These are phyloP conservation scores for Dermolepida albohirtum DNA, from an alignment of 2,888 invertebrate genomes.

Conservation along the genomic window DNA sequence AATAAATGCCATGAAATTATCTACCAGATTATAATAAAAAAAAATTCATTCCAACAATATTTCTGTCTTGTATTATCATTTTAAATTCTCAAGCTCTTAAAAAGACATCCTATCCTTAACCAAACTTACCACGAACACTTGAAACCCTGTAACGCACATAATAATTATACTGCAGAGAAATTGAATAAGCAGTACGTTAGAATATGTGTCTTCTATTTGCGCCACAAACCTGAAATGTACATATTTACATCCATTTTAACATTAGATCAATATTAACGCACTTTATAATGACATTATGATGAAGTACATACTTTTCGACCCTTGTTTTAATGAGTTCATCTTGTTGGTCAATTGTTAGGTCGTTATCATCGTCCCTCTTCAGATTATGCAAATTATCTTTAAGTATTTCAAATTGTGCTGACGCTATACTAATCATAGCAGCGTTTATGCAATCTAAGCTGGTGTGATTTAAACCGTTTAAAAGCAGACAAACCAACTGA, in stretches of 20 bases:
- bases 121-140: slow-evolving; percentile 49
- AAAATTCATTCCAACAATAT: too few relatives aligned
- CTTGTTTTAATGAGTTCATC: slow-evolving; percentile 41
- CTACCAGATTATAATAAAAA: too few relatives aligned
- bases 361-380: slow-evolving; percentile 35
- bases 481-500: slow-evolving; percentile 47
- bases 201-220: slow-evolving; percentile 49
- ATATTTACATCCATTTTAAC: not conserved
- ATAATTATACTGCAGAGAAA: slow-evolving; percentile 50
- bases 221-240: slow-evolving; percentile 47
- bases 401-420: slow-evolving; percentile 50
- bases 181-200: slow-evolving; percentile 50
- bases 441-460: slow-evolving; percentile 48
- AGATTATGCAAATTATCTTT: slow-evolving; percentile 49
- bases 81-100: too few relatives aligned
- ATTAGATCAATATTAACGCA: slow-evolving; percentile 25
- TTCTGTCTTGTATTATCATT: too few relatives aligned
- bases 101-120: too few relatives aligned
- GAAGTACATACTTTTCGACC: slow-evolving; percentile 44
- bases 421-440: slow-evolving; percentile 48
- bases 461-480: slow-evolving; percentile 49
- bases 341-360: slow-evolving; percentile 31
- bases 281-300: slow-evolving; percentile 49
- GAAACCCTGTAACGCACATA: slow-evolving; percentile 51
- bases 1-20: too few relatives aligned